A percentile compares a stretch with the other conserved stretches of the same genome.
Conservation (phyloP, 2,888 invertebrate genomes). For the Hyposoter dolosus region DNA sequence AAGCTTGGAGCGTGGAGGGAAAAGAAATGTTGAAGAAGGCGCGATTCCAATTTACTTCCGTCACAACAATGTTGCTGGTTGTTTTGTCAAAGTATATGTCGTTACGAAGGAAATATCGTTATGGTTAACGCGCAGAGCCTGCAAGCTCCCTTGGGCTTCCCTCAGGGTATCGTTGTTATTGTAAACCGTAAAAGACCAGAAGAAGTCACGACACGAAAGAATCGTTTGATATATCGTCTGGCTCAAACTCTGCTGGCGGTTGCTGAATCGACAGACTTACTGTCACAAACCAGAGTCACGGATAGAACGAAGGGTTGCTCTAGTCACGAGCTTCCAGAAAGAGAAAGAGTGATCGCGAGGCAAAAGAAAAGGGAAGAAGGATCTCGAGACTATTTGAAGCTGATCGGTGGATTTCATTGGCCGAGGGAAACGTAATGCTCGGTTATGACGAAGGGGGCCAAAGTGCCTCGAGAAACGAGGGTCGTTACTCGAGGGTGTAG, state of each 20-base stretch:
- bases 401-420: slow-evolving; percentile 56
- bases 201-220: slow-evolving; percentile 19
- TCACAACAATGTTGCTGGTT: slow-evolving; percentile 13
- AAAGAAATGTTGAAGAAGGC: slow-evolving; percentile 3
- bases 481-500: slow-evolving; percentile 60
- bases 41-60: slow-evolving; percentile 38
- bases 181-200: slow-evolving; percentile 29
- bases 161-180: slow-evolving; percentile 21
- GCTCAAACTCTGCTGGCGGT: slow-evolving; percentile 1
- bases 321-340: slow-evolving; percentile 30
- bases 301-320: slow-evolving; percentile 2
- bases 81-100: slow-evolving; percentile 13
- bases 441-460: slow-evolving; percentile 62
- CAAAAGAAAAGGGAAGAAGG: slow-evolving; percentile 41
- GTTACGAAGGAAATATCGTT: slow-evolving; percentile 24
- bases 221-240: neutral
- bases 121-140: slow-evolving; percentile 6
- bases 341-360: slow-evolving; percentile 12
- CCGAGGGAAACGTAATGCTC: slow-evolving; percentile 56
- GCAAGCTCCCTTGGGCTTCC: neutral
- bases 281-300: slow-evolving; percentile 16
- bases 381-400: slow-evolving; percentile 55
- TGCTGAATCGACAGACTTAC: slow-evolving; percentile 48
- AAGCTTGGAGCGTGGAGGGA: neutral
- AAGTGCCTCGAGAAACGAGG: slow-evolving; percentile 64